These are phyloP conservation scores for Bombycilla garrulus DNA, from an alignment of 2,113 vertebrate species.

Conservation along the genomic window DNA sequence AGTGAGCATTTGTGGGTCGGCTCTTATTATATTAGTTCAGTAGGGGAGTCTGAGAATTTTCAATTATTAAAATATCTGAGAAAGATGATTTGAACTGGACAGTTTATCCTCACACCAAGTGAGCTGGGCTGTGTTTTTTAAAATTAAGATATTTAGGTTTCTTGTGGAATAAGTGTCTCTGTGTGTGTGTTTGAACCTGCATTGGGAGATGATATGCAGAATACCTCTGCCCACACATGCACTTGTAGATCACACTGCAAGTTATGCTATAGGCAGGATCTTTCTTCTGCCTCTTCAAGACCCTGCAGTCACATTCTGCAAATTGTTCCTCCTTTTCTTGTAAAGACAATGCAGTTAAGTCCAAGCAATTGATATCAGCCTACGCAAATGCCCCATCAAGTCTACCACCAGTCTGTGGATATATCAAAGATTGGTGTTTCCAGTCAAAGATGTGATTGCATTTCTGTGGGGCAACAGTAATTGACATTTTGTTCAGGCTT, in stretches of 20 bases:
- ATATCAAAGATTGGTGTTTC: not conserved
- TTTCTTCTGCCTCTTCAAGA: not conserved
- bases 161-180: not conserved
- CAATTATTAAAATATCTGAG: not conserved
- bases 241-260: not conserved
- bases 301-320: not conserved
- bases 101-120: not conserved
- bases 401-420: not conserved
- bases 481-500: not conserved
- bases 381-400: not conserved
- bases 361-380: not conserved
- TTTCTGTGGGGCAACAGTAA: not conserved
- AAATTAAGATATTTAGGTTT: not conserved
- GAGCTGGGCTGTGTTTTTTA: not conserved
- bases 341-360: constrained; percentile 27
- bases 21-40: not conserved
- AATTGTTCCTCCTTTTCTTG: constrained; percentile 5
- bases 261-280: not conserved
- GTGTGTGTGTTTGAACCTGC: not conserved
- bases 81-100: not conserved
- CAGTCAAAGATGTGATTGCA: not conserved
- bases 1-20: not conserved
- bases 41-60: not conserved
- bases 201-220: not conserved
- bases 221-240: not conserved